Evolutionary conservation across 2,113 vertebrate species (phyloP).

Genomic region (Chroicocephalus ridibundus): DNA sequence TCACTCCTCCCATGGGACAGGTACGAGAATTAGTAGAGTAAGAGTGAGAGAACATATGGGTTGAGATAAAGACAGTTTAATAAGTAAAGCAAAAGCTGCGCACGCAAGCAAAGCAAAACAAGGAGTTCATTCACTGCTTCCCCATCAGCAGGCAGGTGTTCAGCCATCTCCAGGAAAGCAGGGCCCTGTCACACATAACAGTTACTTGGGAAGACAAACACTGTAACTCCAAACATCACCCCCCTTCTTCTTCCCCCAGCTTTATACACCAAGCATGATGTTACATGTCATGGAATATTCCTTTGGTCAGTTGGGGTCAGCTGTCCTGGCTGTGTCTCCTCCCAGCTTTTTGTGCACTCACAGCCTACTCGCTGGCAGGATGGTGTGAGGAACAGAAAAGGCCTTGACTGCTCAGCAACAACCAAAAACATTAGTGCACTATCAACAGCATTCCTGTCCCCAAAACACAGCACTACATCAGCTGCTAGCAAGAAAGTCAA

Average conservation of each 20-base stretch:
- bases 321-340: not conserved
- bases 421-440: not conserved
- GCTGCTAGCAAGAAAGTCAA: not conserved
- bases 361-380: too few species aligned
- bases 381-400: not conserved
- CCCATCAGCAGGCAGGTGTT: not conserved
- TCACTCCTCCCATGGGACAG: not conserved
- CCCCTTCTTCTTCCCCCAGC: not conserved
- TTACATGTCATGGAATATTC: not conserved
- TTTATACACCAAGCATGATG: not conserved
- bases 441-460: not conserved
- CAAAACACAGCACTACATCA: not conserved
- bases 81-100: not conserved
- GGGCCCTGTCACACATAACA: not conserved
- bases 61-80: not conserved
- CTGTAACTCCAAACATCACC: not conserved
- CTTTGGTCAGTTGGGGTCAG: not conserved
- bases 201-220: not conserved
- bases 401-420: not conserved
- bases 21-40: not conserved
- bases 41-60: not conserved
- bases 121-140: not conserved
- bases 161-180: not conserved
- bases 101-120: not conserved
- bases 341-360: not conserved